Base-by-base conservation (phyloP, 2,888 invertebrate species). In the Noctua fimbriata region DNA sequence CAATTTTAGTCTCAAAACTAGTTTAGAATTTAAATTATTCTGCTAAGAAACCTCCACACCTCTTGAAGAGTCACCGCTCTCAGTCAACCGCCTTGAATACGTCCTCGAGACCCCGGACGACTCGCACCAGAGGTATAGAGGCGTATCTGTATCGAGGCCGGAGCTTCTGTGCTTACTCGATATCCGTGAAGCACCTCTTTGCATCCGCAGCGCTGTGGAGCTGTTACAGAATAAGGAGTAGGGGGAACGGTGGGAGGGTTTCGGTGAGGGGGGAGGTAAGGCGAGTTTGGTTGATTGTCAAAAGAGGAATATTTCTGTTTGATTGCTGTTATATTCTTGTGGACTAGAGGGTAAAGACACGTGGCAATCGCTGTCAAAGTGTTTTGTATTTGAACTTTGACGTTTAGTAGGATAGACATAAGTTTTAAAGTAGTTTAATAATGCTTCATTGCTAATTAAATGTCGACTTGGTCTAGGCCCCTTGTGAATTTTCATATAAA, bases 141-240 rank as follows among this genome's bases (percentile, higher is more conserved):
- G 21, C 69, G 55, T 83, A 72, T 49, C 79, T 75, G 65, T 69
- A 63, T 69, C 63, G 36, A 69, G n/a, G n/a, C 60, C 16, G 41
- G 63, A 41, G 70, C 70, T 47, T 14, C 24, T 36, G 47, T 69
- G 70, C 77, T 55, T 18, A 63, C 55, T 69, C 84, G 32, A 79
- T 79, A 73, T 79, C 60, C n/a, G 65, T 84, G 69, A 79, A 84
- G 84, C 49, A 84, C 69, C 82, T 84, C 82, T 82, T 73, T 44
- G 69, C 60, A 49, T 49, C 41, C 49, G 52, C 36, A n/a, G 73
- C 5, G 69, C 32, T 28, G 55, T 28, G 18, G n/a, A 55, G 69
- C 60, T 55, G 82, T 52, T 82, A 69, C 80, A 69, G 76, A 69
- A 14, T 82, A 55, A 69, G 47, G 69, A 82, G 18, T 28, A 44